Evolutionary conservation across 2,113 vertebrate species (phyloP).

Genomic region (Ailurus styani): DNA sequence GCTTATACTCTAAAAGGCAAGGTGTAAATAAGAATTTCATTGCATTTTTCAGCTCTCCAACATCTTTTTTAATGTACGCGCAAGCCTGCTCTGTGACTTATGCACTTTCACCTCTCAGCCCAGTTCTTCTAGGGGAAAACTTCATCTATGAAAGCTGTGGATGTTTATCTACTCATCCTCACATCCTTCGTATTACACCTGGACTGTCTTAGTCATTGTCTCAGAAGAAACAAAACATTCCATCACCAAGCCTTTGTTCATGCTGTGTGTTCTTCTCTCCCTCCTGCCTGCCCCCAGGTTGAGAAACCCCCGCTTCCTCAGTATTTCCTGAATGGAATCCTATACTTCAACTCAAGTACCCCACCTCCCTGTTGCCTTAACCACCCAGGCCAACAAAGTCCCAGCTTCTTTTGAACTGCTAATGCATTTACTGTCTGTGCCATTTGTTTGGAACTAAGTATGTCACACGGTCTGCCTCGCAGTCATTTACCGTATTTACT

Average conservation of each 20-base stretch:
- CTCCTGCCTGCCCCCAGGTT: background rate
- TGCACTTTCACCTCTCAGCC: background rate
- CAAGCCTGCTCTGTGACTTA: background rate
- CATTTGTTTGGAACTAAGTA: background rate
- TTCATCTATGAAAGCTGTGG: background rate
- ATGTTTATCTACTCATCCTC: background rate
- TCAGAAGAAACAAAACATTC: background rate
- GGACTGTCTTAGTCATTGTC: background rate
- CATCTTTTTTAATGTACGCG: background rate
- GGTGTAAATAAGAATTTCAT: background rate
- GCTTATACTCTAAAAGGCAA: background rate
- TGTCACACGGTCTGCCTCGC: background rate
- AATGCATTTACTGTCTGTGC: background rate
- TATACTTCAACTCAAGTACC: background rate
- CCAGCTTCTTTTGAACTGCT: background rate
- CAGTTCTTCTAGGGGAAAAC: background rate
- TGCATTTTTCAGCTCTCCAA: background rate
- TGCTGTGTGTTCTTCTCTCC: background rate
- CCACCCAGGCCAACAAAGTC: background rate
- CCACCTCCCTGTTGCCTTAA: background rate
- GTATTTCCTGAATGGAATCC: background rate
- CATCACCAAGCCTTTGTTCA: background rate
- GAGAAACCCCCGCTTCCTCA: background rate
- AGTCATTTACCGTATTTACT: background rate
- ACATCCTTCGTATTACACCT: background rate